These are phyloP conservation scores for Perca fluviatilis DNA, from an alignment of 2,113 vertebrate species.

Conservation along the genomic window DNA sequence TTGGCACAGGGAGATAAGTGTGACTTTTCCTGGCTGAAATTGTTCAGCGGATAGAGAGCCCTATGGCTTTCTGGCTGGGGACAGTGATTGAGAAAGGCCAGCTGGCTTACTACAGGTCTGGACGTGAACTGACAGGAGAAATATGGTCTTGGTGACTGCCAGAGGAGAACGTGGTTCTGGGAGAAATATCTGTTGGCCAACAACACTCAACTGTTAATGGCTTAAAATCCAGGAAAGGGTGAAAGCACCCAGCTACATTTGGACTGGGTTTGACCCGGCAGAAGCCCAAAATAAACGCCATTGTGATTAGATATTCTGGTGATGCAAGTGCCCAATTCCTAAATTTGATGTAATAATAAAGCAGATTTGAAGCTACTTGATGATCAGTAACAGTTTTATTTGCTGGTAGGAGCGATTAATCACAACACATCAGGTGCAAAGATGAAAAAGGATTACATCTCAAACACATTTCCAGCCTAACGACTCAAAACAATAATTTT, in stretches of 20 bases:
- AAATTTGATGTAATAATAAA: neutral
- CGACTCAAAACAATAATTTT: constrained; percentile 1
- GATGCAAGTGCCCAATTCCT: neutral
- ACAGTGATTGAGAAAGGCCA: constrained; percentile 76
- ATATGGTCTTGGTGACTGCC: constrained; percentile 77
- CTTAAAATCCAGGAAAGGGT: constrained; percentile 35
- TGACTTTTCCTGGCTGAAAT: constrained; percentile 65
- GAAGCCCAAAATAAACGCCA: constrained; percentile 17
- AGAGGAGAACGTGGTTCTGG: constrained; percentile 69
- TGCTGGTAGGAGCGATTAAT: neutral
- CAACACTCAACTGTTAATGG: constrained; percentile 48
- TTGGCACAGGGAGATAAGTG: constrained; percentile 60
- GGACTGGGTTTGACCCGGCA: neutral
- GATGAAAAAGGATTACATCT: neutral
- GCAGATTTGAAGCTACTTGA: constrained; percentile 4
- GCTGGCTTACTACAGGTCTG: constrained; percentile 76
- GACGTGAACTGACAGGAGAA: constrained; percentile 76
- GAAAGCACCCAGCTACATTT: constrained; percentile 31
- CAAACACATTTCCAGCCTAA: neutral
- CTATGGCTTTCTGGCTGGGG: constrained; percentile 70
- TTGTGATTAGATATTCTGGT: constrained; percentile 10
- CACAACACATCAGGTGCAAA: constrained; percentile 10
- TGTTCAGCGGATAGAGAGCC: constrained; percentile 63
- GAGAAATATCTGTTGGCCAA: constrained; percentile 68
- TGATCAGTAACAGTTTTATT: constrained; percentile 7